These are phyloP conservation scores for Micropoecilia bifurca DNA, from an alignment of 2,797 vertebrate species.

Conservation along the genomic window DNA sequence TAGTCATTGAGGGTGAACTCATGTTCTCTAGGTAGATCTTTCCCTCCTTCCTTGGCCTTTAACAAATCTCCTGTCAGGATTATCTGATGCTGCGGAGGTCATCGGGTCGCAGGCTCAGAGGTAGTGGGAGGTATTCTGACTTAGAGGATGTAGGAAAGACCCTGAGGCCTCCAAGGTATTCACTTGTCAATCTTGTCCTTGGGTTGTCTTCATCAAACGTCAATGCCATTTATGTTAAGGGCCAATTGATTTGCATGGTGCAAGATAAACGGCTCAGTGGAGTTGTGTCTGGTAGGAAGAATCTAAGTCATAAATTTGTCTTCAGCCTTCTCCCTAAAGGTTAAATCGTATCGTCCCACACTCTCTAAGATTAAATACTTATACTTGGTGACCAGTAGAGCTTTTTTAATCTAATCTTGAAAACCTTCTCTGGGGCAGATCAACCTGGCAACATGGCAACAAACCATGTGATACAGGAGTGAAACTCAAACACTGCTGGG, in stretches of 20 bases:
- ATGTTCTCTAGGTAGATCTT: background rate
- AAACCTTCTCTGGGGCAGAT: background rate
- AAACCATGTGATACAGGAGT: constrained; percentile 1
- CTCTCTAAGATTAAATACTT: background rate
- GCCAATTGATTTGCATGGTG: background rate
- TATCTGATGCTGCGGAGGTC: constrained; percentile 8
- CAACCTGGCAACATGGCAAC: background rate
- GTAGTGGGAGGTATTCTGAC: background rate
- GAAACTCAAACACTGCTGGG: constrained; percentile 1
- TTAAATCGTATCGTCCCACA: background rate
- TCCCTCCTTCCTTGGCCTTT: background rate
- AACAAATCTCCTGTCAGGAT: constrained; percentile 14
- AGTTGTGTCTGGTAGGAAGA: background rate
- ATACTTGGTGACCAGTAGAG: background rate
- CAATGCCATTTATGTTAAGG: background rate
- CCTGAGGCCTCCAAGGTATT: background rate
- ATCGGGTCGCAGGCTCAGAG: constrained; percentile 10
- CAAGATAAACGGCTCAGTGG: background rate
- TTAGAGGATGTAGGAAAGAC: background rate
- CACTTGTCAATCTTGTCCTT: background rate
- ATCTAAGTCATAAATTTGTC: background rate
- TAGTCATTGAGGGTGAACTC: background rate
- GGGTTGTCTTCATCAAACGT: constrained; percentile 5
- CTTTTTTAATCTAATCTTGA: constrained; percentile 3
- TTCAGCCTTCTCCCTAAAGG: background rate